These are phyloP conservation scores for Drosophila punjabiensis DNA, from an alignment of 1,140 invertebrate genomes.

Conservation along the genomic window DNA sequence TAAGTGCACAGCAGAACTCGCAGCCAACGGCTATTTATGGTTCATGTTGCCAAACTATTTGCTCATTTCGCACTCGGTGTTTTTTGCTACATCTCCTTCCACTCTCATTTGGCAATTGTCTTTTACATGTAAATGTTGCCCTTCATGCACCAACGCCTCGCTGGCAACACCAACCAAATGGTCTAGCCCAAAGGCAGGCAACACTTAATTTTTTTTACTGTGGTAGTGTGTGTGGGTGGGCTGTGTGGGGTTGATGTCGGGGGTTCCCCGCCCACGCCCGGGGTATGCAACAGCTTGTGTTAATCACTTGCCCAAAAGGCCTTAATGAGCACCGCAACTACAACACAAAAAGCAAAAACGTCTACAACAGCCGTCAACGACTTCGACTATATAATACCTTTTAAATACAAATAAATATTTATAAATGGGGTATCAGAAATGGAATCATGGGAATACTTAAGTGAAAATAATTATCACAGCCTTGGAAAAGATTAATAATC, in stretches of 20 bases:
- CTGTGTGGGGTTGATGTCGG: conserved; percentile 10
- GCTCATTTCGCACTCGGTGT: conserved; percentile 23
- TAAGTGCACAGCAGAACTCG: conserved; percentile 2
- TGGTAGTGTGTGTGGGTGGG: conserved; percentile 8
- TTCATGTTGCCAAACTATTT: conserved; percentile 38
- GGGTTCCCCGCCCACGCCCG: conserved; percentile 26
- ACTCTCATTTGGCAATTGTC: conserved; percentile 48
- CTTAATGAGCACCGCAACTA: conserved; percentile 72
- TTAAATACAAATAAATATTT: neutral
- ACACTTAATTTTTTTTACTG: conserved; percentile 46
- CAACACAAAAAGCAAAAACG: conserved; percentile 22
- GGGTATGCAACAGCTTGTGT: conserved; percentile 74
- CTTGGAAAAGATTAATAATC: neutral
- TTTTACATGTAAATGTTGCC: conserved; percentile 44
- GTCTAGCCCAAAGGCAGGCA: conserved; percentile 35
- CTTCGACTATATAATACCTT: conserved; percentile 27
- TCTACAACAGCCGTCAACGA: neutral
- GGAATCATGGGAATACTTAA: neutral
- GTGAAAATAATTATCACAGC: too few relatives aligned
- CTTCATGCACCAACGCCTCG: conserved; percentile 29
- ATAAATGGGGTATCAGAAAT: neutral
- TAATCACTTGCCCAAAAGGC: conserved; percentile 74
- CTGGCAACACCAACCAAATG: conserved; percentile 29
- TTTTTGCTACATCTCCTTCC: conserved; percentile 1
- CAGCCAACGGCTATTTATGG: conserved; percentile 23